Evolutionary conservation across 2,888 invertebrate species (phyloP).

Genomic region (Drosophila anomelani): DNA sequence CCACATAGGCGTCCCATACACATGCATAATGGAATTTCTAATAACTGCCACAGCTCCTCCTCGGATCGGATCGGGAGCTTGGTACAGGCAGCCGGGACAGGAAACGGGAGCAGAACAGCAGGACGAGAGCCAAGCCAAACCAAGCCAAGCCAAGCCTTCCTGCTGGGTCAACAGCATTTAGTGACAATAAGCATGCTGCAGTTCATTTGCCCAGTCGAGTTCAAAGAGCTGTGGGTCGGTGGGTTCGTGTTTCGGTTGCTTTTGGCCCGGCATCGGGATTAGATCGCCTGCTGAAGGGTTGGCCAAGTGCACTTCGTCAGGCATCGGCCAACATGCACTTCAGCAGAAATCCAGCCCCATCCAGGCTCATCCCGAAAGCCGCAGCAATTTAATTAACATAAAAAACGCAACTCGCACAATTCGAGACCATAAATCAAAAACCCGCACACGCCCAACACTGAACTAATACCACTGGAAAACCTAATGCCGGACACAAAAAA

Average conservation of each 20-base stretch:
- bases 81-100: not conserved
- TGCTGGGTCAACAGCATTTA: slow-evolving; percentile 71
- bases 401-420: slow-evolving; percentile 64
- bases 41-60: slow-evolving; percentile 55
- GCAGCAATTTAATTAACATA: slow-evolving; percentile 75
- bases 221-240: slow-evolving; percentile 11
- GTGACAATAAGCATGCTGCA: slow-evolving; percentile 57
- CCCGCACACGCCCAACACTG: slow-evolving; percentile 57
- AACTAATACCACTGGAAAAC: slow-evolving; percentile 47
- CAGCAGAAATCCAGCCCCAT: slow-evolving; percentile 7
- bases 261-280: not conserved
- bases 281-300: not conserved
- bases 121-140: not conserved
- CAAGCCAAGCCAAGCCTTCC: slow-evolving; percentile 24
- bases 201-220: slow-evolving; percentile 46
- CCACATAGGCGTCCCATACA: slow-evolving; percentile 36
- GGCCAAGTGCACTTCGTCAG: slow-evolving; percentile 44
- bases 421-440: slow-evolving; percentile 71
- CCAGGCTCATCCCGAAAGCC: slow-evolving; percentile 27
- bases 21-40: slow-evolving; percentile 78
- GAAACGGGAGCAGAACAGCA: slow-evolving; percentile 9
- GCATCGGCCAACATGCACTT: slow-evolving; percentile 40
- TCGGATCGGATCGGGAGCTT: not conserved
- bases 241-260: slow-evolving; percentile 19
- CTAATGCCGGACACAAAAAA: slow-evolving; percentile 26